phyloP scores from a whole-genome alignment of 2,888 invertebrate species.

The Harpagoxenus sublaevis region DNA sequence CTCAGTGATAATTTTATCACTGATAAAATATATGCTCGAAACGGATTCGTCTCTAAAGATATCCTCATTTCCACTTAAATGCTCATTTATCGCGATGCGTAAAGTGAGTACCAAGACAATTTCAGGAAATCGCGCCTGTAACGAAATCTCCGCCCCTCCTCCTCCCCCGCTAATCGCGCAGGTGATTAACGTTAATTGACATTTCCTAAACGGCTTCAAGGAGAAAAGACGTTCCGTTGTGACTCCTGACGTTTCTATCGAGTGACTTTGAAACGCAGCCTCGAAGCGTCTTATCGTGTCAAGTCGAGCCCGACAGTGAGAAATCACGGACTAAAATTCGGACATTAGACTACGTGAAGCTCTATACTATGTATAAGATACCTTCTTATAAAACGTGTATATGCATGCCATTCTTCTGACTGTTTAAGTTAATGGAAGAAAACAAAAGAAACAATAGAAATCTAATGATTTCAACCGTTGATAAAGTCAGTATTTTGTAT shows the following conservation, averaged over 20 bases:
- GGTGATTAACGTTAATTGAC: constrained; percentile 60
- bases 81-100: constrained; percentile 26
- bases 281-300: constrained; percentile 31
- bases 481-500: constrained; percentile 2
- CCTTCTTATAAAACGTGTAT: not conserved
- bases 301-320: constrained; percentile 20
- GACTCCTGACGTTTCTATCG: constrained; percentile 34
- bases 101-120: constrained; percentile 52
- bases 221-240: constrained; percentile 30
- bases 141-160: constrained; percentile 31
- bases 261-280: constrained; percentile 32
- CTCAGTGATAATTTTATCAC: not conserved
- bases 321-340: constrained; percentile 14
- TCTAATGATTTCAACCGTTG: not conserved
- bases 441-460: not conserved
- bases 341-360: not conserved
- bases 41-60: not conserved
- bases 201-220: constrained; percentile 50
- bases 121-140: constrained; percentile 41
- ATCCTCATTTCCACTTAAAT: not conserved
- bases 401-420: not conserved
- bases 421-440: not conserved
- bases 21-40: not conserved
- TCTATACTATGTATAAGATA: not conserved
- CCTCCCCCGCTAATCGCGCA: constrained; percentile 36